Percentiles rank a stretch among this genome's conserved stretches.
Evolutionary conservation across 2,888 invertebrate genomes (phyloP).

Genomic region (Ligdia adustata): DNA sequence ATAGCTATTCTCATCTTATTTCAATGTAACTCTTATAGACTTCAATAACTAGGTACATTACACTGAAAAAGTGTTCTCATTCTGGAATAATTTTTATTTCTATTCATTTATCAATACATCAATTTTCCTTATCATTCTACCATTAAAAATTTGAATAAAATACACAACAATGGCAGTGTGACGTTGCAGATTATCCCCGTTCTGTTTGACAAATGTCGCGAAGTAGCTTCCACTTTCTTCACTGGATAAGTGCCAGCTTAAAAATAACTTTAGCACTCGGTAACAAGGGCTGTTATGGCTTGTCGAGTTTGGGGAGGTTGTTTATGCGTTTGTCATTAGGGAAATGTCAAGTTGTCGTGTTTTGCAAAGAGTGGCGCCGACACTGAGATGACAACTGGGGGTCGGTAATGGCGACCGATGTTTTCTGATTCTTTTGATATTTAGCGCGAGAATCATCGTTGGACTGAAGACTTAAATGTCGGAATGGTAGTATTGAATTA

Average conservation of each 20-base stretch:
- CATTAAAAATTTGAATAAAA: slow-evolving; percentile 15
- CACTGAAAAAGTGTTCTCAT: neutral
- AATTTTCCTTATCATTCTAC: slow-evolving; percentile 13
- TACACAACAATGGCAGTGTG: slow-evolving; percentile 31
- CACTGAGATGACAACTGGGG: slow-evolving; percentile 14
- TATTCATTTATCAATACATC: slow-evolving; percentile 8
- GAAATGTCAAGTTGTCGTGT: slow-evolving; percentile 55
- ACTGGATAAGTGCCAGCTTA: slow-evolving; percentile 10
- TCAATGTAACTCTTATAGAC: too few relatives aligned
- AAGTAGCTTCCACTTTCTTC: slow-evolving; percentile 19
- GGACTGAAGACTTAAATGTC: too few relatives aligned
- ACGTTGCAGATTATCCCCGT: slow-evolving; percentile 43
- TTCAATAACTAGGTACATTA: too few relatives aligned
- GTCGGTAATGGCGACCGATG: neutral
- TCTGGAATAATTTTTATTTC: neutral
- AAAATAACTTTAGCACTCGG: slow-evolving; percentile 26
- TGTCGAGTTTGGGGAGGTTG: slow-evolving; percentile 10
- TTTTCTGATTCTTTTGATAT: too few relatives aligned
- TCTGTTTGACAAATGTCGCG: slow-evolving; percentile 29
- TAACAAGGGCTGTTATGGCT: slow-evolving; percentile 24
- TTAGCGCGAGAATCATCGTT: too few relatives aligned
- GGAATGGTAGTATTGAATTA: too few relatives aligned
- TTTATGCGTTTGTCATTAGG: slow-evolving; percentile 46
- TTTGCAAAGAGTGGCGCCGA: slow-evolving; percentile 43
- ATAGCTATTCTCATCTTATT: too few relatives aligned